Conservation (phyloP, 2,888 invertebrate genomes). For the Drosophila sordidula region DNA sequence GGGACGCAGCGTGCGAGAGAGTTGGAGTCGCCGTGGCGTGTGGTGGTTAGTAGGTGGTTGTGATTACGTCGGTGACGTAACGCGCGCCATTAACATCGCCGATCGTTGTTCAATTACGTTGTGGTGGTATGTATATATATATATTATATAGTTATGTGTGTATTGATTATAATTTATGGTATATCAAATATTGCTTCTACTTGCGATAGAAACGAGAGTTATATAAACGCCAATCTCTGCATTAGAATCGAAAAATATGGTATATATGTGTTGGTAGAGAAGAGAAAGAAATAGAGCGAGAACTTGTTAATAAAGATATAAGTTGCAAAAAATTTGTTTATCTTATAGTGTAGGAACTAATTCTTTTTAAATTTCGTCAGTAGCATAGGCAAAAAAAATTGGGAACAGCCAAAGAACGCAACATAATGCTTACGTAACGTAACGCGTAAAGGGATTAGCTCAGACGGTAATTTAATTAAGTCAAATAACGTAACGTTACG, state of each 20-base stretch:
- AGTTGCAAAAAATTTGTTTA: slow-evolving; percentile 10
- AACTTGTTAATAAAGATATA: slow-evolving; percentile 62
- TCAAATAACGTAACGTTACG: too few relatives aligned
- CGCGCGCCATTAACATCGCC: slow-evolving; percentile 27
- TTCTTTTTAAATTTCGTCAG: neutral
- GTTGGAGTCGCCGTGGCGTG: slow-evolving; percentile 31
- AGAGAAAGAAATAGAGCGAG: slow-evolving; percentile 67
- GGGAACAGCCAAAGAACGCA: slow-evolving; percentile 14
- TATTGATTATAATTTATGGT: slow-evolving; percentile 33
- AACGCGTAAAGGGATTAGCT: neutral
- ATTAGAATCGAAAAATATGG: slow-evolving; percentile 58
- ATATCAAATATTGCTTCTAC: slow-evolving; percentile 53
- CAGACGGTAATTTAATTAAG: too few relatives aligned
- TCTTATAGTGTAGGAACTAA: slow-evolving; percentile 24
- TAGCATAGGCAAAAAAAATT: neutral
- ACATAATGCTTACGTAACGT: slow-evolving; percentile 13
- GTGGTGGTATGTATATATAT: slow-evolving; percentile 22
- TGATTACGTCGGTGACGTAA: slow-evolving; percentile 42
- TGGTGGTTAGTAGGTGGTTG: slow-evolving; percentile 46
- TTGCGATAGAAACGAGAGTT: slow-evolving; percentile 84
- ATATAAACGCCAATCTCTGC: slow-evolving; percentile 84
- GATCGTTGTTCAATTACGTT: slow-evolving; percentile 48
- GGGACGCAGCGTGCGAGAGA: slow-evolving; percentile 9
- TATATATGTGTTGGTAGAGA: slow-evolving; percentile 46
- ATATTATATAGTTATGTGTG: slow-evolving; percentile 29